These are phyloP conservation scores for Polia nebulosa DNA, from an alignment of 2,888 invertebrate genomes.

Conservation along the genomic window DNA sequence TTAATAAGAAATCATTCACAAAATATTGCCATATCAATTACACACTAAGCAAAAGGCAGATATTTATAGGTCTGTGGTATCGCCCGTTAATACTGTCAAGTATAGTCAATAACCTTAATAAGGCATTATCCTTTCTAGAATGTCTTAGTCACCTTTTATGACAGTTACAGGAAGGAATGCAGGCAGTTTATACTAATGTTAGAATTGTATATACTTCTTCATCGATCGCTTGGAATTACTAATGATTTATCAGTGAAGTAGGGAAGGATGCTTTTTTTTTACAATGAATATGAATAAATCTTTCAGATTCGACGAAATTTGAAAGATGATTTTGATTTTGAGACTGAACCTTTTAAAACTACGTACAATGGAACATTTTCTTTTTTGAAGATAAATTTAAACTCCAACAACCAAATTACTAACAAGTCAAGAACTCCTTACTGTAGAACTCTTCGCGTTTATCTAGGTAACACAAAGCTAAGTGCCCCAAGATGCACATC, in stretches of 20 bases:
- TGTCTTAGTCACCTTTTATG: slow-evolving; percentile 54
- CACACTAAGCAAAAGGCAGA: slow-evolving; percentile 16
- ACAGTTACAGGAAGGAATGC: slow-evolving; percentile 50
- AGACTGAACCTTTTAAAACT: too few relatives aligned
- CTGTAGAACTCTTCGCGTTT: slow-evolving; percentile 17
- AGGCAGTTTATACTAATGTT: slow-evolving; percentile 15
- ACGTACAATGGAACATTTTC: background rate
- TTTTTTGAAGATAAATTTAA: background rate
- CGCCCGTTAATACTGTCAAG: slow-evolving; percentile 3
- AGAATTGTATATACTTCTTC: background rate
- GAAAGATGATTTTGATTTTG: background rate
- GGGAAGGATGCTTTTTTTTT: background rate
- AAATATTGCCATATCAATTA: slow-evolving; percentile 50
- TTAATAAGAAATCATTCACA: slow-evolving; percentile 8
- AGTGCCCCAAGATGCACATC: slow-evolving; percentile 60
- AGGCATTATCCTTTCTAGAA: slow-evolving; percentile 55
- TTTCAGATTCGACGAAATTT: too few relatives aligned
- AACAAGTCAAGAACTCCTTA: slow-evolving; percentile 14
- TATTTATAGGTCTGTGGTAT: slow-evolving; percentile 27
- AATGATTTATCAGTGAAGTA: background rate
- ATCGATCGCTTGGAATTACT: background rate
- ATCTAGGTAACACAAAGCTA: slow-evolving; percentile 49
- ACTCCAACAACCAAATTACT: slow-evolving; percentile 1
- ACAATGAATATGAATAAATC: background rate
- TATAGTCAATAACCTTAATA: slow-evolving; percentile 49